These are phyloP conservation scores for Diachasmimorpha longicaudata DNA, from an alignment of 1,140 invertebrate species.

Conservation along the genomic window DNA sequence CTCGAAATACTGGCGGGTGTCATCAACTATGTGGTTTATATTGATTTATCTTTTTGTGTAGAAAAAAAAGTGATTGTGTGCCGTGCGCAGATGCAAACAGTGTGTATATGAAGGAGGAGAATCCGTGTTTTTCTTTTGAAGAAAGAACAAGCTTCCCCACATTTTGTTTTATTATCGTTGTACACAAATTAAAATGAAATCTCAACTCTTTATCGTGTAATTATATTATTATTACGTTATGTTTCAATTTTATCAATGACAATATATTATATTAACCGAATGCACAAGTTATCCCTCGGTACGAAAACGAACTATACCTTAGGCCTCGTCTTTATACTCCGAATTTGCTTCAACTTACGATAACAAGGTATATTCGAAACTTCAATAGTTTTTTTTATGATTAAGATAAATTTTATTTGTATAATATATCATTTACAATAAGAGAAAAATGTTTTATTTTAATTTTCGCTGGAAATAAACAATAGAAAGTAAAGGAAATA, in stretches of 20 bases:
- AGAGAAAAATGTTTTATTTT: background rate
- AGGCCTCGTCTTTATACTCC: background rate
- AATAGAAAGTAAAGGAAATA: background rate
- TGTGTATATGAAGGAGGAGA: background rate
- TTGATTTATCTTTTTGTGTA: background rate
- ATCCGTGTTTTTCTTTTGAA: background rate
- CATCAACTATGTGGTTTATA: background rate
- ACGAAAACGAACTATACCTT: background rate
- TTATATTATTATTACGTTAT: slow-evolving; percentile 60
- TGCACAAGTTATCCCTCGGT: slow-evolving; percentile 8
- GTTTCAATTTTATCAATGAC: slow-evolving; percentile 62
- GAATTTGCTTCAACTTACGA: background rate
- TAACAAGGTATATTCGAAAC: background rate
- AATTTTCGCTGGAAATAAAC: background rate
- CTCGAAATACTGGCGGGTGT: background rate
- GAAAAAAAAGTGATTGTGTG: background rate
- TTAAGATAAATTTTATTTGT: background rate
- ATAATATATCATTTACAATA: background rate
- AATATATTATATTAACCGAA: slow-evolving; percentile 61
- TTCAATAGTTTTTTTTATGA: background rate
- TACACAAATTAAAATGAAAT: slow-evolving; percentile 44
- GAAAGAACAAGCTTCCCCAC: slow-evolving; percentile 16
- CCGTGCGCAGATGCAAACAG: background rate
- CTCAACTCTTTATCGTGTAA: slow-evolving; percentile 50
- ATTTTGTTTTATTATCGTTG: slow-evolving; percentile 40